Conservation (phyloP, 2,797 vertebrate genomes). For the Myotis myotis region DNA sequence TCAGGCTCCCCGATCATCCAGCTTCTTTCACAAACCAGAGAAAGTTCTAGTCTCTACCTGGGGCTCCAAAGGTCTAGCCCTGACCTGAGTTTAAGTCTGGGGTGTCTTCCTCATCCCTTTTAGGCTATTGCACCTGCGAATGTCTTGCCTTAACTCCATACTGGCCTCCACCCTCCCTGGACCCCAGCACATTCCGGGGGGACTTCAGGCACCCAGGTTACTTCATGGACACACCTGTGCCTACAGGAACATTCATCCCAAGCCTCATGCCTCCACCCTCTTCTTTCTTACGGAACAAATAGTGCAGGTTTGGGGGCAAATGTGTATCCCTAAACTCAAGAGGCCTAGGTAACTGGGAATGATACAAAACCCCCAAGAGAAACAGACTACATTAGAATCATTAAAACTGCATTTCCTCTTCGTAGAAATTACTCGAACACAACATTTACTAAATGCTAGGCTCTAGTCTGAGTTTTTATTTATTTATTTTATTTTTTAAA, state of each 20-base stretch:
- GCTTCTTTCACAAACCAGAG: not conserved
- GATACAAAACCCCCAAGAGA: not conserved
- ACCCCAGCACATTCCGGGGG: not conserved
- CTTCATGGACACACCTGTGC: not conserved
- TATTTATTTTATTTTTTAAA: no score
- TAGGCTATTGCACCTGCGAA: not conserved
- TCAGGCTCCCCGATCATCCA: not conserved
- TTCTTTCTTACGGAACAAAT: not conserved
- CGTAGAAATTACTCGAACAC: not conserved
- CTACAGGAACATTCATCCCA: not conserved
- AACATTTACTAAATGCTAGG: not conserved
- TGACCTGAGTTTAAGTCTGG: not conserved
- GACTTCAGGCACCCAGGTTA: not conserved
- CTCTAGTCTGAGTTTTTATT: not conserved
- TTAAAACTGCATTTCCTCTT: not conserved
- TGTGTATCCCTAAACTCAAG: not conserved
- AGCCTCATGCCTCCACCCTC: not conserved
- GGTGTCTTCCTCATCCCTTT: not conserved
- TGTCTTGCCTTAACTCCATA: not conserved
- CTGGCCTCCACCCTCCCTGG: not conserved
- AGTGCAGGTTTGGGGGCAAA: not conserved
- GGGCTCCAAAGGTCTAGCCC: not conserved
- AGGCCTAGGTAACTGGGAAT: not conserved
- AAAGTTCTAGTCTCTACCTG: not conserved
- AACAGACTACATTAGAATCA: not conserved